Conservation (phyloP, 2,113 vertebrate species). For the Cyrtonyx montezumae region DNA sequence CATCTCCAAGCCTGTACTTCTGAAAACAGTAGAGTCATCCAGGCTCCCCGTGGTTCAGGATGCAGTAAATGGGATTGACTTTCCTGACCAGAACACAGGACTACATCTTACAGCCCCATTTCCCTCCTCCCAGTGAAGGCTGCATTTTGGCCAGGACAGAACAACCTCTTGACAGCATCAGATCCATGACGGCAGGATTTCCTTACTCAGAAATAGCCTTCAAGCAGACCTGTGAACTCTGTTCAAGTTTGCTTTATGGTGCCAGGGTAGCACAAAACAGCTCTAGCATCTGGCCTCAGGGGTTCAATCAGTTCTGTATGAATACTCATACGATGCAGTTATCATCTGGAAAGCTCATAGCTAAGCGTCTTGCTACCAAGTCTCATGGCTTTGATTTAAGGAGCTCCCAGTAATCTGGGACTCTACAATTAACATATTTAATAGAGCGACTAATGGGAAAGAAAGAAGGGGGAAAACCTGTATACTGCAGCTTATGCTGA, state of each 20-base stretch:
- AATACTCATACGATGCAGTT: conserved; percentile 65
- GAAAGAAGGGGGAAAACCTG: conserved; percentile 21
- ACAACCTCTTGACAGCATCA: neutral
- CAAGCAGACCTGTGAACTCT: conserved; percentile 17
- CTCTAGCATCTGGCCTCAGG: conserved; percentile 58
- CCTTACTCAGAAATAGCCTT: neutral
- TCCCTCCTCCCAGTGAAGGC: neutral
- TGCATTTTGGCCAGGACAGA: neutral
- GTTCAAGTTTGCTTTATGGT: conserved; percentile 17
- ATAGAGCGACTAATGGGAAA: conserved; percentile 68
- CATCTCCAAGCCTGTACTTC: neutral
- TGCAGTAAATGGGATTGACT: neutral
- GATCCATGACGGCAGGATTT: neutral
- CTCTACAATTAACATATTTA: conserved; percentile 72
- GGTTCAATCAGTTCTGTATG: conserved; percentile 67
- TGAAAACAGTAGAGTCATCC: neutral
- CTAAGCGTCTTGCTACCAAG: conserved; percentile 53
- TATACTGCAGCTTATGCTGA: neutral
- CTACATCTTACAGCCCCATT: neutral
- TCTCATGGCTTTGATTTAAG: conserved; percentile 67
- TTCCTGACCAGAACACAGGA: neutral
- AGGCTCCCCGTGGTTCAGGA: neutral
- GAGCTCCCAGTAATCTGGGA: conserved; percentile 66
- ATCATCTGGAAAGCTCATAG: conserved; percentile 57
- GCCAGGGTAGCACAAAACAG: conserved; percentile 54